These are phyloP conservation scores for Acanthosoma haemorrhoidale DNA, from an alignment of 2,888 invertebrate genomes.

Conservation along the genomic window DNA sequence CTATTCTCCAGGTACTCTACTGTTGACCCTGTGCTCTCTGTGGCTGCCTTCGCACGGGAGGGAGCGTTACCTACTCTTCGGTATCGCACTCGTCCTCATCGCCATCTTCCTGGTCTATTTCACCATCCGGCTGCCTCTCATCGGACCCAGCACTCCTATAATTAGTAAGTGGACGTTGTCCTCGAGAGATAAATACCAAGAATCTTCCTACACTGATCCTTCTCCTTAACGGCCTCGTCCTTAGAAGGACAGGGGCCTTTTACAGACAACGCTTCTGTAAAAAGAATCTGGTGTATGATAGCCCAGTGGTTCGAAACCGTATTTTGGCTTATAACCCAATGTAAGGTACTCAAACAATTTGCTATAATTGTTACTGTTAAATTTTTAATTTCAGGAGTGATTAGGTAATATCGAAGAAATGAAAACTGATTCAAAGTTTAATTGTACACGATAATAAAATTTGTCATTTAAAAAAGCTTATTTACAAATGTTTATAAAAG, in stretches of 20 bases:
- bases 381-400: too few relatives aligned
- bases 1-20: conserved; percentile 53
- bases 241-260: background rate
- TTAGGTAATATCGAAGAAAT: too few relatives aligned
- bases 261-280: too few relatives aligned
- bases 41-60: conserved; percentile 62
- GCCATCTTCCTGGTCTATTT: conserved; percentile 60
- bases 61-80: conserved; percentile 59
- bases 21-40: conserved; percentile 57
- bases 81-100: conserved; percentile 55
- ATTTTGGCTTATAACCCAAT: too few relatives aligned
- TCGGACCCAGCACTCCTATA: conserved; percentile 53
- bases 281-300: too few relatives aligned
- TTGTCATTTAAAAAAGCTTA: too few relatives aligned
- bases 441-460: too few relatives aligned
- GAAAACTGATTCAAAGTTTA: too few relatives aligned
- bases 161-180: conserved; percentile 49
- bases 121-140: conserved; percentile 54
- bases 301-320: too few relatives aligned
- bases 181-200: background rate
- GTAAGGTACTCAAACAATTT: too few relatives aligned
- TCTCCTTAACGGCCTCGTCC: background rate
- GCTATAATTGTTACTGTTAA: too few relatives aligned
- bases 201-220: background rate
- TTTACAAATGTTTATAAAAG: too few relatives aligned